Evolutionary conservation across 2,113 vertebrate genomes (phyloP).

Genomic region (Ondatra zibethicus): DNA sequence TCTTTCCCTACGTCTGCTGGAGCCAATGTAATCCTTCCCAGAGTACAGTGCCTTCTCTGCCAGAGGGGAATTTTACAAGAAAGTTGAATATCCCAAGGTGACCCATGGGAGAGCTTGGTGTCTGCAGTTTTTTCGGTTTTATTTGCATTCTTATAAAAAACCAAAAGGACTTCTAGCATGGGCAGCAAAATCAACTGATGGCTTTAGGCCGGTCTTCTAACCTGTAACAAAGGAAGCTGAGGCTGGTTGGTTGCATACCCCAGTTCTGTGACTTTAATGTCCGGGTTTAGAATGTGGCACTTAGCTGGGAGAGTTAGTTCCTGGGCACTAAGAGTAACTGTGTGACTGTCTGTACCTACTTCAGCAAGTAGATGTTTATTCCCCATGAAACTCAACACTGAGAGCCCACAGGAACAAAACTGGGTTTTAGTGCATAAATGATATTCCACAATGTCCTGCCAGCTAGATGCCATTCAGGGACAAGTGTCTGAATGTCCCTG

Average conservation of each 20-base stretch:
- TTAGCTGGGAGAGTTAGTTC: not conserved
- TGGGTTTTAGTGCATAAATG: not conserved
- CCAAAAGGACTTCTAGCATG: not conserved
- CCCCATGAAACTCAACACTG: not conserved
- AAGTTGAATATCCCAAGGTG: not conserved
- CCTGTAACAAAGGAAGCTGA: not conserved
- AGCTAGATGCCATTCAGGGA: not conserved
- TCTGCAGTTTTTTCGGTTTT: not conserved
- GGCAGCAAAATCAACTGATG: not conserved
- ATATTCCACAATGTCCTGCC: not conserved
- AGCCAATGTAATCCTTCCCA: not conserved
- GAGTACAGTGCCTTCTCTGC: not conserved
- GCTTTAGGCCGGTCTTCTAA: not conserved
- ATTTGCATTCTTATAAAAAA: slow-evolving; percentile 25
- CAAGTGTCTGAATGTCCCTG: not conserved
- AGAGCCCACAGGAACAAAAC: not conserved
- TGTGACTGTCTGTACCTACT: not conserved
- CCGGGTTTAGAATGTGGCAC: not conserved
- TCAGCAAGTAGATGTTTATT: not conserved
- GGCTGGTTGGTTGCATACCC: not conserved
- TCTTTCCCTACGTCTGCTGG: not conserved
- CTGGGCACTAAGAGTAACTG: not conserved
- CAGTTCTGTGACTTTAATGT: not conserved
- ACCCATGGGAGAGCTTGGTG: not conserved
- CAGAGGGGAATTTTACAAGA: not conserved